Base-by-base conservation (phyloP, 2,888 invertebrate species). In the Eupsilia transversa region DNA sequence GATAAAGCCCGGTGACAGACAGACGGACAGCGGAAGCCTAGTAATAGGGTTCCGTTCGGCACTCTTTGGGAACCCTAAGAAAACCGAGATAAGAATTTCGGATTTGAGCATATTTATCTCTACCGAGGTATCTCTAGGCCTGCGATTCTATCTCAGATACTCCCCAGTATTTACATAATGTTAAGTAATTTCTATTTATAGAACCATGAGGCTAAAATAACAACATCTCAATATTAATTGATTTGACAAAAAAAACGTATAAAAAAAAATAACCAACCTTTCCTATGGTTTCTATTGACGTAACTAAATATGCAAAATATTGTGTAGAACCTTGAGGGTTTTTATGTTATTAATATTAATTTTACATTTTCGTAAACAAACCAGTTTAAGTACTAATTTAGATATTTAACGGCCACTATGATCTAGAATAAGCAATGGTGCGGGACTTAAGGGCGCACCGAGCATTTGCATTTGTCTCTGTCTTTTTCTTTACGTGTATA, bases 191-290 rank as follows among this genome's bases (percentile, higher is more conserved):
- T 41, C 1, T 56, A 49, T 61, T 20, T 27, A 68, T 23, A 80
- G 33, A 1, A n/a, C 43, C n/a, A 49, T 41, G 54, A 49, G 14
- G 17, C 60, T 27, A 49, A 43, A 38, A 66, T 17, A 56, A 75
- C 35, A 60, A 81, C 82, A 77, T 77, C 30, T 79, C n/a, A 75
- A 54, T 60, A 60, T 43, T 82, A 60, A 69, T 75, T 64, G 20
- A 30, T 20, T 64, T 57, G 12, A 23, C 9, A 17, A 38, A 67
- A 78, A 75, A 41, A 46, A 1, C 4, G 0, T 7, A 14, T 3
- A 2, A 35, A 63, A 52, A 63, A 68, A 41, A 17, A 30, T 52
- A n/a, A 27, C 9, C 3, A n/a, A 52, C 38, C 33, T 81, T 63
- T 81, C 67, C 67, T 67, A 52, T 46, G 52, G 10, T n/a, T 56